phyloP scores from a whole-genome alignment of 2,888 invertebrate species.

The Drosophila monieri region DNA sequence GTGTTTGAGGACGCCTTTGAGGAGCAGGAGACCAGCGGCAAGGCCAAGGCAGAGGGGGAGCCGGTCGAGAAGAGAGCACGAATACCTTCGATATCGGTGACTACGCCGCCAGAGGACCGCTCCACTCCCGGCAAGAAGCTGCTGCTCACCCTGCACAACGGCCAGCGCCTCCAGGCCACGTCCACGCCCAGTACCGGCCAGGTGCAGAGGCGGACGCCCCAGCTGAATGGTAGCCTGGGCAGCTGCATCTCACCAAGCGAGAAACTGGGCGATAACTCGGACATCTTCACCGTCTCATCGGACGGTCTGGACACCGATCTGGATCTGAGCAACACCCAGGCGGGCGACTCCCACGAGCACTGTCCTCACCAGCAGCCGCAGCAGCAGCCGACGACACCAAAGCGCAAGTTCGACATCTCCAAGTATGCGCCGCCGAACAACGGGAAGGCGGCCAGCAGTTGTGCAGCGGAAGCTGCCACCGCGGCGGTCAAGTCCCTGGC shows the following conservation, averaged over 20 bases:
- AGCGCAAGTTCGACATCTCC: slow-evolving; percentile 78
- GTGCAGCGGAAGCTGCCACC: slow-evolving; percentile 79
- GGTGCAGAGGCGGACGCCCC: slow-evolving; percentile 57
- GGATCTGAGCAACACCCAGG: slow-evolving; percentile 81
- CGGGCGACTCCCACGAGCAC: slow-evolving; percentile 65
- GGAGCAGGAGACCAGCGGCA: slow-evolving; percentile 37
- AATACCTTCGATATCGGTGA: slow-evolving; percentile 24
- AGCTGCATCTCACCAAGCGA: slow-evolving; percentile 83
- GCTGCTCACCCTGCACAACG: slow-evolving; percentile 53
- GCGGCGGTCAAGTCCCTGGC: slow-evolving; percentile 80
- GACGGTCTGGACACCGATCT: slow-evolving; percentile 83
- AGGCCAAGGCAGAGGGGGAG: slow-evolving; percentile 24
- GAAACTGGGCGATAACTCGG: slow-evolving; percentile 82
- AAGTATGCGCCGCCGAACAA: slow-evolving; percentile 78
- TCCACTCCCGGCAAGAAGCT: slow-evolving; percentile 57
- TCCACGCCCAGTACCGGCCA: slow-evolving; percentile 72
- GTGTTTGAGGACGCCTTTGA: slow-evolving; percentile 73
- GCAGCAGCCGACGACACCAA: slow-evolving; percentile 66
- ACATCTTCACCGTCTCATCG: slow-evolving; percentile 83
- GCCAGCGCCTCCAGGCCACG: slow-evolving; percentile 47
- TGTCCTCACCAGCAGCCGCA: slow-evolving; percentile 61
- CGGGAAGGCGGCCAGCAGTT: slow-evolving; percentile 68
- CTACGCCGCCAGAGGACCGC: slow-evolving; percentile 20
- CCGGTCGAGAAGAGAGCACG: slow-evolving; percentile 40
- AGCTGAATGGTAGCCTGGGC: slow-evolving; percentile 80